Conservation (phyloP, 2,888 invertebrate genomes). For the Xestia xanthographa region DNA sequence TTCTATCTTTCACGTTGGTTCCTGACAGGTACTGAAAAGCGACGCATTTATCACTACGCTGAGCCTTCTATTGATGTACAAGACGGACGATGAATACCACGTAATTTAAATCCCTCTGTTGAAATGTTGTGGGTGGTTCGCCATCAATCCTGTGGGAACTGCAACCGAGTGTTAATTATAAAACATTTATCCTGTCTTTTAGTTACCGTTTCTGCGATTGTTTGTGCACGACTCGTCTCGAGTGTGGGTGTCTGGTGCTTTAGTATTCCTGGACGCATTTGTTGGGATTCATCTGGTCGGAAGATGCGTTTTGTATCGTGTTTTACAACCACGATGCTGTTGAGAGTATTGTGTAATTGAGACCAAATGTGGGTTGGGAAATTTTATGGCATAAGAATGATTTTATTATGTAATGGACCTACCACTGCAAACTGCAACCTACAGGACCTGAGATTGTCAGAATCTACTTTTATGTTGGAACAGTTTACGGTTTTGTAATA, state of each 20-base stretch:
- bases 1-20: slow-evolving; percentile 78
- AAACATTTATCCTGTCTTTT: slow-evolving; percentile 76
- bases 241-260: slow-evolving; percentile 61
- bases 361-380: slow-evolving; percentile 16
- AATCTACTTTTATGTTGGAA: not conserved
- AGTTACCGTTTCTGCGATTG: slow-evolving; percentile 69
- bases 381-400: slow-evolving; percentile 3
- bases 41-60: slow-evolving; percentile 83
- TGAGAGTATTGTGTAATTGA: slow-evolving; percentile 26
- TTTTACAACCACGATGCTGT: slow-evolving; percentile 36
- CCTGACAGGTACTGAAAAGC: slow-evolving; percentile 80
- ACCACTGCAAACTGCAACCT: no score
- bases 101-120: slow-evolving; percentile 83
- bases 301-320: slow-evolving; percentile 46
- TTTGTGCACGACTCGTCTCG: slow-evolving; percentile 61
- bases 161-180: slow-evolving; percentile 77
- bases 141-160: slow-evolving; percentile 78
- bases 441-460: not conserved
- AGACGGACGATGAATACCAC: slow-evolving; percentile 81
- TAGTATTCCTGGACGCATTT: slow-evolving; percentile 47
- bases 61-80: slow-evolving; percentile 78
- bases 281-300: slow-evolving; percentile 35
- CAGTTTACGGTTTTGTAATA: not conserved
- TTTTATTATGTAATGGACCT: no score
- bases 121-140: slow-evolving; percentile 79